phyloP scores from a whole-genome alignment of 1,140 invertebrate genomes.

The Leptopilina boulardi region DNA sequence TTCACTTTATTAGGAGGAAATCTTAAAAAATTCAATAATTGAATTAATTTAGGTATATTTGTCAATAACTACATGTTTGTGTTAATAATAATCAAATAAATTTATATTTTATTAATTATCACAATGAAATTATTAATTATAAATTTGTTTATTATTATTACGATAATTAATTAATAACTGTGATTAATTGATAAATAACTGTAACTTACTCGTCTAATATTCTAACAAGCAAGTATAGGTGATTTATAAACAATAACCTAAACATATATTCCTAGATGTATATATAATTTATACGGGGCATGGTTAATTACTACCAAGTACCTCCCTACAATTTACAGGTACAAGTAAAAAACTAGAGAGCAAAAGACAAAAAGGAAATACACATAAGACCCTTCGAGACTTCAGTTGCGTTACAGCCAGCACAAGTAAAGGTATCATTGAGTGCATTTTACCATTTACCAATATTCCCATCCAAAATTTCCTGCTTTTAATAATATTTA shows the following conservation, averaged over 20 bases:
- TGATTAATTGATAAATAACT: neutral
- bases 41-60: neutral
- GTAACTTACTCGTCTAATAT: neutral
- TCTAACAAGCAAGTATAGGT: conserved; percentile 10
- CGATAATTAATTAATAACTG: conserved; percentile 33
- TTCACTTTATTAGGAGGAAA: neutral
- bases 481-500: conserved; percentile 59
- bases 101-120: neutral
- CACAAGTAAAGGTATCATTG: conserved; percentile 81
- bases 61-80: neutral
- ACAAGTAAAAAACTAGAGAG: conserved; percentile 78
- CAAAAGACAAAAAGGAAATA: conserved; percentile 81
- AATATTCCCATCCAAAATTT: conserved; percentile 42
- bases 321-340: conserved; percentile 74
- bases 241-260: neutral
- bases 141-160: conserved; percentile 22
- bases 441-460: conserved; percentile 64
- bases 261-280: conserved; percentile 61
- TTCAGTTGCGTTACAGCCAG: conserved; percentile 82
- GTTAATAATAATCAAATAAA: conserved; percentile 21
- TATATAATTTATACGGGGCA: conserved; percentile 54
- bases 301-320: conserved; percentile 67
- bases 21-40: neutral
- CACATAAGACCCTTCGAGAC: conserved; percentile 81
- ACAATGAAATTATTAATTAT: neutral